These are phyloP conservation scores for Scomber japonicus DNA, from an alignment of 2,113 vertebrate genomes.

Conservation along the genomic window DNA sequence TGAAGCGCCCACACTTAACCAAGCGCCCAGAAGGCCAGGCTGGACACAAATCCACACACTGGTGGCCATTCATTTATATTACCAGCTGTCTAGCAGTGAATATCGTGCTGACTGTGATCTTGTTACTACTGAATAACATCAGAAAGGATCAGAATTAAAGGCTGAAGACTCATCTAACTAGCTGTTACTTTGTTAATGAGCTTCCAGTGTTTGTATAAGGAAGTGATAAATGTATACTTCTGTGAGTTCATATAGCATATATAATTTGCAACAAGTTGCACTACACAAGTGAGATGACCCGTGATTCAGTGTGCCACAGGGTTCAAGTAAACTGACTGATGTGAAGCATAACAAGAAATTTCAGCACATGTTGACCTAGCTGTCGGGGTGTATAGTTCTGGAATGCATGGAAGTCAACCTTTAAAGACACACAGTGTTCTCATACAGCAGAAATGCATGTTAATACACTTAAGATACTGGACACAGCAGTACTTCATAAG, in stretches of 20 bases:
- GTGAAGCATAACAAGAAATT: conserved; percentile 27
- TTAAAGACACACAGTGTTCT: background rate
- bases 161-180: background rate
- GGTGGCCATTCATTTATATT: conserved; percentile 14
- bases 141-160: background rate
- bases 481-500: background rate
- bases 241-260: background rate
- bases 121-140: background rate
- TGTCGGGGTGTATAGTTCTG: conserved; percentile 26
- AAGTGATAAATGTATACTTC: background rate
- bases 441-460: background rate
- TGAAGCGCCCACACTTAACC: conserved; percentile 38
- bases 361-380: conserved; percentile 40
- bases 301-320: background rate
- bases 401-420: conserved; percentile 40
- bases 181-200: background rate
- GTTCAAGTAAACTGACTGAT: conserved; percentile 11
- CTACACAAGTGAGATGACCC: conserved; percentile 10
- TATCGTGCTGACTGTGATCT: background rate
- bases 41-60: conserved; percentile 24
- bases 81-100: background rate
- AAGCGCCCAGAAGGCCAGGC: conserved; percentile 19
- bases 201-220: background rate
- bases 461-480: background rate
- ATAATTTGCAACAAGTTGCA: background rate